These are phyloP conservation scores for Nomada hirtipes DNA, from an alignment of 2,888 invertebrate species.

Conservation along the genomic window DNA sequence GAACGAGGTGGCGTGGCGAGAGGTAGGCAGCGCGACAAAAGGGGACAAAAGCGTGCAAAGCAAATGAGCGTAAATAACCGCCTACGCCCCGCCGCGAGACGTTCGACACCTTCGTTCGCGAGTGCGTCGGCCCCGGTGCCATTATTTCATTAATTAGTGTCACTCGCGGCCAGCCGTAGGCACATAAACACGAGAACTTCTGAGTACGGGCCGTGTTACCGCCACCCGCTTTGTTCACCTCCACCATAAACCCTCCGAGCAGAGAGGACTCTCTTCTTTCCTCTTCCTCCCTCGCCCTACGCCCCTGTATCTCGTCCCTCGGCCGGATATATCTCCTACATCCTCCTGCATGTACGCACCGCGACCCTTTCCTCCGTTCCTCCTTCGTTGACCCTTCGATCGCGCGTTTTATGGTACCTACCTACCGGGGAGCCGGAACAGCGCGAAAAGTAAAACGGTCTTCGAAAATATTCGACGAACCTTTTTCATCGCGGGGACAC, in stretches of 20 bases:
- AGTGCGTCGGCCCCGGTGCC: slow-evolving; percentile 70
- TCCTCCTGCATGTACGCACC: slow-evolving; percentile 44
- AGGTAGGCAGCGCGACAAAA: slow-evolving; percentile 52
- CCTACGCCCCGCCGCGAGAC: slow-evolving; percentile 75
- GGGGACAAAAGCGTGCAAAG: slow-evolving; percentile 74
- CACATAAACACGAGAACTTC: slow-evolving; percentile 75
- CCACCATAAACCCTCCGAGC: slow-evolving; percentile 64
- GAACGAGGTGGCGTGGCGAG: slow-evolving; percentile 21
- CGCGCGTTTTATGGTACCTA: slow-evolving; percentile 30
- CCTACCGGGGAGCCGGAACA: slow-evolving; percentile 16
- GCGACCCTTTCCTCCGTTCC: slow-evolving; percentile 33
- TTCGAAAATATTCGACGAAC: neutral
- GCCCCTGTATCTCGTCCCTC: neutral
- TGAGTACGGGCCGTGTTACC: slow-evolving; percentile 71
- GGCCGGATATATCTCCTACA: slow-evolving; percentile 45
- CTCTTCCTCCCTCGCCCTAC: neutral
- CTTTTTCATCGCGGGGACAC: neutral
- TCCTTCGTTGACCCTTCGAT: slow-evolving; percentile 48
- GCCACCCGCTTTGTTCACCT: slow-evolving; percentile 72
- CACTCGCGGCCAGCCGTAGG: slow-evolving; percentile 73
- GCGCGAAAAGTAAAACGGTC: slow-evolving; percentile 23
- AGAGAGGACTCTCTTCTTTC: slow-evolving; percentile 43
- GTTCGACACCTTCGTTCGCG: slow-evolving; percentile 78
- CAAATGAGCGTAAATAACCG: slow-evolving; percentile 82
- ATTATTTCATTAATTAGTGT: slow-evolving; percentile 82